Conservation (phyloP, 2,888 invertebrate genomes). For the Gerosis bhagava region DNA sequence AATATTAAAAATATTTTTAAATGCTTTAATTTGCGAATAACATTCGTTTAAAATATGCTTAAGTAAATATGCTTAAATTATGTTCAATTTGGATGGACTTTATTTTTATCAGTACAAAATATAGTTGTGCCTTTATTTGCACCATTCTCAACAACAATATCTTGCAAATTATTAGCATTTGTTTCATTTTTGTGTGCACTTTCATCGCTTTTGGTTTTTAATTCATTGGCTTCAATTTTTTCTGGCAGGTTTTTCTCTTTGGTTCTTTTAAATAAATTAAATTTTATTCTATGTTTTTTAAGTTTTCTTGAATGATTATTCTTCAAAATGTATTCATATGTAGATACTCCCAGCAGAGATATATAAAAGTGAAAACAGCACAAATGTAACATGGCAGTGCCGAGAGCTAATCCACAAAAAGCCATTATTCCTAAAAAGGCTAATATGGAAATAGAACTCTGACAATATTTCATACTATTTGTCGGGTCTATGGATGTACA, state of each 20-base stretch:
- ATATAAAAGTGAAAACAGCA: slow-evolving; percentile 95
- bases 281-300: too few relatives aligned
- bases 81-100: slow-evolving; percentile 71
- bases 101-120: slow-evolving; percentile 62
- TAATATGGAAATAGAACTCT: slow-evolving; percentile 58
- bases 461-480: slow-evolving; percentile 48
- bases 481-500: slow-evolving; percentile 47
- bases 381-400: slow-evolving; percentile 90
- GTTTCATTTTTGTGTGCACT: slow-evolving; percentile 20
- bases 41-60: too few relatives aligned
- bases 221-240: too few relatives aligned
- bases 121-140: slow-evolving; percentile 59
- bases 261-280: too few relatives aligned
- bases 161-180: slow-evolving; percentile 50
- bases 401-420: slow-evolving; percentile 90
- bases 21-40: too few relatives aligned
- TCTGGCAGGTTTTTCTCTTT: too few relatives aligned
- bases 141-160: slow-evolving; percentile 59
- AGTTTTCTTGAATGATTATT: too few relatives aligned
- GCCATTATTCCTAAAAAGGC: slow-evolving; percentile 73
- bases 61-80: too few relatives aligned
- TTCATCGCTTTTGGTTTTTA: slow-evolving; percentile 20
- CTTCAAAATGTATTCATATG: slow-evolving; percentile 97
- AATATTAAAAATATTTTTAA: too few relatives aligned
- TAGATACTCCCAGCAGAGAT: slow-evolving; percentile 91